phyloP scores from a whole-genome alignment of 2,888 invertebrate genomes.

The Zygogramma bicolorata region DNA sequence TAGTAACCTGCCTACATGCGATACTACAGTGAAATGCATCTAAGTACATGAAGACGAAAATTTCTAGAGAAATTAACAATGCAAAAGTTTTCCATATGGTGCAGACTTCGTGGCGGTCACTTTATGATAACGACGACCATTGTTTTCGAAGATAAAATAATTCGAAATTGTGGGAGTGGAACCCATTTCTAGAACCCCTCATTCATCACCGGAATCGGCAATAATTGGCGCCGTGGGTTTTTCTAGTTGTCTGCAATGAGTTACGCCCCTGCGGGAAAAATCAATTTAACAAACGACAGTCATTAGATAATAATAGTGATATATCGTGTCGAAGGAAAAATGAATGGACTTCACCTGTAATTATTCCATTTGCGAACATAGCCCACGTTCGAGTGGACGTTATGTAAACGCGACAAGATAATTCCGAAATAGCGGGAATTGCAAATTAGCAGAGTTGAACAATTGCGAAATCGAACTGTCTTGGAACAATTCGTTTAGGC shows the following conservation, averaged over 20 bases:
- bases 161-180: constrained; percentile 19
- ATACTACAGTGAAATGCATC: too few relatives aligned
- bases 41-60: too few relatives aligned
- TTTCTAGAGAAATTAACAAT: too few relatives aligned
- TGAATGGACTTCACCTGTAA: constrained; percentile 5
- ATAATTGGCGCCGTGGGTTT: constrained; percentile 17
- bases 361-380: constrained; percentile 4
- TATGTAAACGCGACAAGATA: not conserved
- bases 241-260: not conserved
- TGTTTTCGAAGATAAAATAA: not conserved
- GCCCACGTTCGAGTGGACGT: not conserved
- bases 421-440: not conserved
- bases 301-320: constrained; percentile 2
- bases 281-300: constrained; percentile 7
- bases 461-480: too few relatives aligned
- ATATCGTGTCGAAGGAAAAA: constrained; percentile 10
- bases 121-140: too few relatives aligned
- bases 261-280: constrained; percentile 17
- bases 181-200: constrained; percentile 10
- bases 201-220: constrained; percentile 18
- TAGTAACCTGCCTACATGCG: too few relatives aligned
- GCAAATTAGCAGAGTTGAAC: too few relatives aligned
- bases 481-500: too few relatives aligned
- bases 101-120: too few relatives aligned
- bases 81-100: too few relatives aligned